Evolutionary conservation across 2,888 invertebrate genomes (phyloP).

Genomic region (Muschampia plurimacula): DNA sequence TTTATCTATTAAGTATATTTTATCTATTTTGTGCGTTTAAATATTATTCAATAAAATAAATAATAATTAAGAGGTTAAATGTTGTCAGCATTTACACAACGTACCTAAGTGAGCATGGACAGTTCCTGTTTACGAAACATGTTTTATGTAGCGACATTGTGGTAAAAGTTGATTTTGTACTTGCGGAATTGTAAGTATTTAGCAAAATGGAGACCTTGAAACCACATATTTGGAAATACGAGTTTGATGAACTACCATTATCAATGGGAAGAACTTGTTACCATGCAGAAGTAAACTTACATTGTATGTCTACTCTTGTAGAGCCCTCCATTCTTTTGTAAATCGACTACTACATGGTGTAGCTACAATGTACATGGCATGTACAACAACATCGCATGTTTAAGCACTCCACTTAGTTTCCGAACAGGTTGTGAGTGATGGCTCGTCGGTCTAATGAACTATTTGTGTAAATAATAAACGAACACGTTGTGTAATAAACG

Average conservation of each 20-base stretch:
- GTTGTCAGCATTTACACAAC: slow-evolving; percentile 2
- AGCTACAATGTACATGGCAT: not conserved
- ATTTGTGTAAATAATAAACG: slow-evolving; percentile 40
- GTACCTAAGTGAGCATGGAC: slow-evolving; percentile 49
- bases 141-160: slow-evolving; percentile 70
- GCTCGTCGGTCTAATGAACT: slow-evolving; percentile 37
- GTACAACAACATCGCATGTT: slow-evolving; percentile 6
- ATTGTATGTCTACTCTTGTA: not conserved
- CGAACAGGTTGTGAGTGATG: slow-evolving; percentile 35
- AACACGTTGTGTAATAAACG: slow-evolving; percentile 36
- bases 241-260: not conserved
- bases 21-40: not conserved
- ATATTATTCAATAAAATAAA: not conserved
- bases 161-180: slow-evolving; percentile 82
- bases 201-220: slow-evolving; percentile 61
- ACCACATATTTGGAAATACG: slow-evolving; percentile 45
- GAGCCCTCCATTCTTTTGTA: too few species aligned
- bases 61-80: not conserved
- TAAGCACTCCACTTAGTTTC: slow-evolving; percentile 26
- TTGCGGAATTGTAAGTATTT: slow-evolving; percentile 67
- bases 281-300: not conserved
- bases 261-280: not conserved
- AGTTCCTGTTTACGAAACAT: slow-evolving; percentile 80
- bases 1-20: not conserved
- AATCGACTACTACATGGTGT: too few species aligned